Percentiles rank a stretch among this genome's conserved stretches.
phyloP scores from a whole-genome alignment of 2,888 invertebrate genomes.

The Branchellion lobata region DNA sequence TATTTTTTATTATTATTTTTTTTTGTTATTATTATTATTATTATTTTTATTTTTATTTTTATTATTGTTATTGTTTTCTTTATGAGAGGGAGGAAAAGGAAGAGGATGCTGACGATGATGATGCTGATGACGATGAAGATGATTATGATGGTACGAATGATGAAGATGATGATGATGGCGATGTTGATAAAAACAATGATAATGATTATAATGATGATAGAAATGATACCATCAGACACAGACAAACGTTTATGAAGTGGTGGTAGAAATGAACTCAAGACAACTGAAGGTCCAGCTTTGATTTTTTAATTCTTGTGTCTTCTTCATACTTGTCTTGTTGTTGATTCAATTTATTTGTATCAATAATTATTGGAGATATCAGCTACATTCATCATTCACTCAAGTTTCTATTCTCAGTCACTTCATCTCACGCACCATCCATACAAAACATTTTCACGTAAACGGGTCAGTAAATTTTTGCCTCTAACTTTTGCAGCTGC shows the following conservation, averaged over 20 bases:
- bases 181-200: not conserved
- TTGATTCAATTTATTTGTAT: not conserved
- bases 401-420: too few relatives aligned
- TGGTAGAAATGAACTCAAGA: conserved; percentile 47
- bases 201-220: not conserved
- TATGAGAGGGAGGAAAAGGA: not conserved
- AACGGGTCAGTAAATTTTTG: too few relatives aligned
- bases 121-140: conserved; percentile 7
- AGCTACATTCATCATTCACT: too few relatives aligned
- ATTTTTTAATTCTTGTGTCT: not conserved
- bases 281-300: conserved; percentile 34
- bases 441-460: too few relatives aligned
- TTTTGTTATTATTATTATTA: too few relatives aligned
- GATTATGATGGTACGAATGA: not conserved
- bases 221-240: conserved; percentile 44
- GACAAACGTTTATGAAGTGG: conserved; percentile 50
- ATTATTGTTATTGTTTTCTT: too few relatives aligned
- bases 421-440: too few relatives aligned
- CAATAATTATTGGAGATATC: too few relatives aligned
- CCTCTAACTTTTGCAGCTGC: too few relatives aligned
- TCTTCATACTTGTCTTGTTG: not conserved
- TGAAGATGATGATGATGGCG: conserved; percentile 6
- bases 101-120: conserved; percentile 8
- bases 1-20: too few relatives aligned
- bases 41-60: too few relatives aligned